These are phyloP conservation scores for Pantherophis guttatus DNA, from an alignment of 2,113 vertebrate genomes.

Conservation along the genomic window DNA sequence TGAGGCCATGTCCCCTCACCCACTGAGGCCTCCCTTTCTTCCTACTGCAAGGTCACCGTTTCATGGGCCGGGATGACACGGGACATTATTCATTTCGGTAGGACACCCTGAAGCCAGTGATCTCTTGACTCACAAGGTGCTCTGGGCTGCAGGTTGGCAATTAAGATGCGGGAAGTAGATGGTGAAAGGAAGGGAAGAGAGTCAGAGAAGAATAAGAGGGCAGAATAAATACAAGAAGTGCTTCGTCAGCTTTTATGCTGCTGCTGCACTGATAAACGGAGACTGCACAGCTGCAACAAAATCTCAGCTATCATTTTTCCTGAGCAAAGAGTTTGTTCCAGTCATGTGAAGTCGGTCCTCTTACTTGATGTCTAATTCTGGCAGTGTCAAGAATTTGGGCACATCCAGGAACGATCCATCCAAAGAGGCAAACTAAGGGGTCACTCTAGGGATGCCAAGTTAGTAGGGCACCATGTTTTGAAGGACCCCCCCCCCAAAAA, in stretches of 20 bases:
- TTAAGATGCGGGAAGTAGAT: not conserved
- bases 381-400: not conserved
- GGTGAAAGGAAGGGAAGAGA: not conserved
- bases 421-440: not conserved
- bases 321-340: not conserved
- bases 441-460: not conserved
- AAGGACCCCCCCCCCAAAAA: too few species aligned
- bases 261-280: not conserved
- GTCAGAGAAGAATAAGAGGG: not conserved
- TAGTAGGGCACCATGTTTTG: not conserved
- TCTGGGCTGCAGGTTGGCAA: slow-evolving; percentile 15
- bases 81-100: slow-evolving; percentile 11
- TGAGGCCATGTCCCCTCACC: not conserved
- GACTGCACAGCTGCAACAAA: not conserved
- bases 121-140: slow-evolving; percentile 26
- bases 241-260: not conserved
- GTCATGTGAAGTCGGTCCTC: not conserved
- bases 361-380: not conserved
- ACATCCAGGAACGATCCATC: not conserved
- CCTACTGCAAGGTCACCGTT: slow-evolving; percentile 28
- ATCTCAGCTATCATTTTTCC: not conserved
- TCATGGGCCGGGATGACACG: slow-evolving; percentile 17
- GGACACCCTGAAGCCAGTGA: slow-evolving; percentile 10
- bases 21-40: not conserved
- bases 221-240: not conserved